Percentiles rank a stretch among this genome's conserved stretches.
phyloP scores from a whole-genome alignment of 2,797 vertebrate genomes.

The Hirundo rustica region DNA sequence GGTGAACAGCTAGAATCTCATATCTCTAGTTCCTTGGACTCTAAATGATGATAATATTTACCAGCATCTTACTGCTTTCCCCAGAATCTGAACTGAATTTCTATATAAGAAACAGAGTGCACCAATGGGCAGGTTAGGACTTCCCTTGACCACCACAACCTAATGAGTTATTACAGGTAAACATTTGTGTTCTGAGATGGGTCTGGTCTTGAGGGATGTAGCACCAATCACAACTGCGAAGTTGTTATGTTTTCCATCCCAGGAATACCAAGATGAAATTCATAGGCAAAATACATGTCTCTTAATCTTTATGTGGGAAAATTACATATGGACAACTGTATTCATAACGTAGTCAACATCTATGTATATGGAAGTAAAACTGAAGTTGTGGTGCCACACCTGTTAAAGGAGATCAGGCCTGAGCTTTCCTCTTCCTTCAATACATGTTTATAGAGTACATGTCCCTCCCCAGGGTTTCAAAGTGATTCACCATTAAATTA shows the following conservation, averaged over 20 bases:
- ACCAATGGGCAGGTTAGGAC: neutral
- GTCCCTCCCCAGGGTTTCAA: neutral
- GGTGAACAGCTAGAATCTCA: neutral
- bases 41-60: neutral
- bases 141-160: neutral
- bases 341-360: neutral
- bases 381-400: neutral
- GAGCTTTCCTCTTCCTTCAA: neutral
- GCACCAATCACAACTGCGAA: neutral
- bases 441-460: neutral
- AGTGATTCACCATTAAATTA: constrained; percentile 1
- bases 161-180: neutral
- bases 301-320: neutral
- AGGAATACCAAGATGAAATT: neutral
- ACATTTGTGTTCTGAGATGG: neutral
- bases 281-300: neutral
- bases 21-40: neutral
- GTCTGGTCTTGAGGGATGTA: neutral
- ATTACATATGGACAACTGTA: neutral
- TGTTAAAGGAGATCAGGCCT: neutral
- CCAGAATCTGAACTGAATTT: neutral
- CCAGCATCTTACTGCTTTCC: neutral
- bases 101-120: neutral
- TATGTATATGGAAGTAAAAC: neutral
- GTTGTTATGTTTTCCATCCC: neutral